phyloP scores from a whole-genome alignment of 2,888 invertebrate genomes.

The Hirtodrosophila cameraria region DNA sequence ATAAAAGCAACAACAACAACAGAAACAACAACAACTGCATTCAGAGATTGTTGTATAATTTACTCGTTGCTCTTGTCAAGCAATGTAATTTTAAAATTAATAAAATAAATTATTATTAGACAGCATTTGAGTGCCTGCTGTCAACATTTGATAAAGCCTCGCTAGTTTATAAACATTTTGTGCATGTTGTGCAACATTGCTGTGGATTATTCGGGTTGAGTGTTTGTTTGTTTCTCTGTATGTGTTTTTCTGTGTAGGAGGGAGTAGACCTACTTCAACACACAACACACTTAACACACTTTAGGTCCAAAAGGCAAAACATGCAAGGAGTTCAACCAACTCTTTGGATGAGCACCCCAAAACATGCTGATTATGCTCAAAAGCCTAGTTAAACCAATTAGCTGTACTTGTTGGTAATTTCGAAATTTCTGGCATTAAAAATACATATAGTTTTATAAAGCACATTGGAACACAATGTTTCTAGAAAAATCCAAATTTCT shows the following conservation, averaged over 20 bases:
- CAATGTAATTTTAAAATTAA: slow-evolving; percentile 77
- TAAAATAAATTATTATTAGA: slow-evolving; percentile 79
- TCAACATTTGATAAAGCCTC: slow-evolving; percentile 62
- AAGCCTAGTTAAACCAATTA: neutral
- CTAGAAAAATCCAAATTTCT: neutral
- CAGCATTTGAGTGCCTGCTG: slow-evolving; percentile 46
- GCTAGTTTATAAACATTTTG: slow-evolving; percentile 46
- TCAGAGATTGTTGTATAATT: slow-evolving; percentile 64
- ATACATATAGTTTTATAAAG: neutral
- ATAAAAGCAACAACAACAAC: slow-evolving; percentile 13
- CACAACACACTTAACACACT: slow-evolving; percentile 52
- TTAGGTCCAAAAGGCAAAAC: slow-evolving; percentile 34
- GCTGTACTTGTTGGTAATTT: no score
- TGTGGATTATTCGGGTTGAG: neutral
- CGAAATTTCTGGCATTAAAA: no score
- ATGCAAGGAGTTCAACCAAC: slow-evolving; percentile 24
- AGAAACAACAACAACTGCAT: slow-evolving; percentile 11
- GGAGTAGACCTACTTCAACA: neutral
- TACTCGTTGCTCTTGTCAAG: slow-evolving; percentile 72
- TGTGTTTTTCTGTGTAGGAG: neutral
- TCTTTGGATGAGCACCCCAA: slow-evolving; percentile 2
- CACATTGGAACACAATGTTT: neutral
- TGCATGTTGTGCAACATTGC: slow-evolving; percentile 32
- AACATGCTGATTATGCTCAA: neutral
- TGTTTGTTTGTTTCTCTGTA: neutral